Evolutionary conservation across 2,797 vertebrate genomes (phyloP).

Genomic region (Falco concolor): DNA sequence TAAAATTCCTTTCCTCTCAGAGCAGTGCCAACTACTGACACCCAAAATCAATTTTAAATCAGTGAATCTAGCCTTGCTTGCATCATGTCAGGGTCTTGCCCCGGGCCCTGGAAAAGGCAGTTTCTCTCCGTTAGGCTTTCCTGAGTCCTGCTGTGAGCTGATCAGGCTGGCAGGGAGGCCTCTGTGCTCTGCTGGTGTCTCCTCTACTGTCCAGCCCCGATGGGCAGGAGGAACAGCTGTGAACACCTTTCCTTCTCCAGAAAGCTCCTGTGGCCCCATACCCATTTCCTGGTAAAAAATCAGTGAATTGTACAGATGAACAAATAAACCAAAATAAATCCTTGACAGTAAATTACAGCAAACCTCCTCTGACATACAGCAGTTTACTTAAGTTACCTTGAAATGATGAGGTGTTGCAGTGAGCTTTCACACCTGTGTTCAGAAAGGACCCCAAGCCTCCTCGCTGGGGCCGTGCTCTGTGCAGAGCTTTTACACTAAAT

Average conservation of each 20-base stretch:
- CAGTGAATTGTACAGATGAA: background rate
- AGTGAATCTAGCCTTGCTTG: background rate
- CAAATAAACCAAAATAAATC: slow-evolving; percentile 4
- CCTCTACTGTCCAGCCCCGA: background rate
- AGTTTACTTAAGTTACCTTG: background rate
- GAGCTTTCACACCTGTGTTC: background rate
- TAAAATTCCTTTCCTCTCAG: background rate
- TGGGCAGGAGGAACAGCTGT: background rate
- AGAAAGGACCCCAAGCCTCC: background rate
- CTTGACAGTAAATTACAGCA: background rate
- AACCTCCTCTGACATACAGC: background rate
- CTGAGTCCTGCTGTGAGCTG: background rate
- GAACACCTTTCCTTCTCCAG: background rate
- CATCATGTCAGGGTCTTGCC: background rate
- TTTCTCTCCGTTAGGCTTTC: background rate
- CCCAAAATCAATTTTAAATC: background rate
- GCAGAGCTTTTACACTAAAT: background rate
- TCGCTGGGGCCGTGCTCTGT: background rate
- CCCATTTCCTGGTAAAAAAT: background rate
- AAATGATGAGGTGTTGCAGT: background rate
- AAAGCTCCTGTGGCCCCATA: background rate
- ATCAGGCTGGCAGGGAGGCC: background rate
- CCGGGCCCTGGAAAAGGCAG: background rate
- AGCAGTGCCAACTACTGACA: background rate
- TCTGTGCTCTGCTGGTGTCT: background rate